Evolutionary conservation across 2,888 invertebrate species (phyloP).

Genomic region (Synergus itoensis): DNA sequence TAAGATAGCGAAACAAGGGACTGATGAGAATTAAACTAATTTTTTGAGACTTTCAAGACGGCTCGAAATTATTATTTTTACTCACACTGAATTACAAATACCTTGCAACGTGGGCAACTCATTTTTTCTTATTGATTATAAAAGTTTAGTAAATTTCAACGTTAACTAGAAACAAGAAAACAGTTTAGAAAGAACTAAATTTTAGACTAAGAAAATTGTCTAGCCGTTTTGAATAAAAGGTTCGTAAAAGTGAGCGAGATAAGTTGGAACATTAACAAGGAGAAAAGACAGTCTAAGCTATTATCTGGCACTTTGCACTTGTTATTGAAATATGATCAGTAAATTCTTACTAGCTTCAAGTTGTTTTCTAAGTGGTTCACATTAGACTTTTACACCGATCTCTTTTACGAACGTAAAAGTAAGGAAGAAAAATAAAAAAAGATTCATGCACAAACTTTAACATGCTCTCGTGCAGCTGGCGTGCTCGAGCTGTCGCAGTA

Average conservation of each 20-base stretch:
- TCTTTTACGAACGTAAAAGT: conserved; percentile 49
- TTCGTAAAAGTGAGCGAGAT: conserved; percentile 20
- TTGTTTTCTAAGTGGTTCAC: conserved; percentile 9
- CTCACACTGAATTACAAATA: not conserved
- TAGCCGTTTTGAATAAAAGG: conserved; percentile 4
- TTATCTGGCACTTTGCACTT: conserved; percentile 5
- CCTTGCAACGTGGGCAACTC: not conserved
- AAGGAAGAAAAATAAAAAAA: conserved; percentile 64
- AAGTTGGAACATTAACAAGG: not conserved
- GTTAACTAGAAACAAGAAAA: not conserved
- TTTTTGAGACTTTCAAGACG: not conserved
- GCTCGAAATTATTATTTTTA: conserved; percentile 1
- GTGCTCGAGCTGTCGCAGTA: conserved; percentile 79
- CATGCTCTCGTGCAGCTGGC: conserved; percentile 78
- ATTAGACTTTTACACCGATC: conserved; percentile 4
- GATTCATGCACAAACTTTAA: conserved; percentile 79
- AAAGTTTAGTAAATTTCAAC: not conserved
- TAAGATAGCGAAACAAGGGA: too few relatives aligned
- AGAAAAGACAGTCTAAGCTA: not conserved
- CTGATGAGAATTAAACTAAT: not conserved
- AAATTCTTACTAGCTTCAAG: not conserved
- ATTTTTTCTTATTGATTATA: not conserved
- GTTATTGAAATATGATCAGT: conserved; percentile 14
- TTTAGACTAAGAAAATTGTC: not conserved
- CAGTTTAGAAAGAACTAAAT: not conserved